Conservation (phyloP, 2,797 vertebrate species). For the Coregonus suidteri region DNA sequence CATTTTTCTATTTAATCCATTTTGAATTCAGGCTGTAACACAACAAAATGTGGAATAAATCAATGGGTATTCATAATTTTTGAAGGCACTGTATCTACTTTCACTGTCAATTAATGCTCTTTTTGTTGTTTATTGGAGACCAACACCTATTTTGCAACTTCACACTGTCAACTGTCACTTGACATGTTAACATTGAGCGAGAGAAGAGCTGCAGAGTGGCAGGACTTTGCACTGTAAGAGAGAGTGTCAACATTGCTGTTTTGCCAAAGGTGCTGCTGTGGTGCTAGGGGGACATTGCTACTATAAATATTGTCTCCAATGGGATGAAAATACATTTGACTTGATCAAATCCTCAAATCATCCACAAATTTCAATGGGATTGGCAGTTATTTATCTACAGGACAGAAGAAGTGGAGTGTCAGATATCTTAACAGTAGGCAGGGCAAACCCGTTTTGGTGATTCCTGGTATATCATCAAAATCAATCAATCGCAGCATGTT, state of each 20-base stretch:
- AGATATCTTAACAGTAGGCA: too few relatives aligned
- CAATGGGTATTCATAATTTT: background rate
- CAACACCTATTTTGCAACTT: slow-evolving; percentile 3
- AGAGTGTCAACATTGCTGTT: slow-evolving; percentile 38
- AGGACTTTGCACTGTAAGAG: slow-evolving; percentile 12
- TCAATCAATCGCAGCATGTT: too few relatives aligned
- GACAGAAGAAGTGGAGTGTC: too few relatives aligned
- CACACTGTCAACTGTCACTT: slow-evolving; percentile 9
- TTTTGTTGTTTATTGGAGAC: background rate
- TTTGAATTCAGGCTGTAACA: background rate
- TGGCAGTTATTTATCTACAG: too few relatives aligned
- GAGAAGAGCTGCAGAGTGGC: background rate
- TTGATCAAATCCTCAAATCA: background rate
- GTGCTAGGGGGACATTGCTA: background rate
- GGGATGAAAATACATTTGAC: background rate
- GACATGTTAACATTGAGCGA: slow-evolving; percentile 15
- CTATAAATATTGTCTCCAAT: slow-evolving; percentile 5
- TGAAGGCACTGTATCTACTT: background rate
- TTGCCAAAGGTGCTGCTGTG: background rate
- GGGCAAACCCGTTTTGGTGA: too few relatives aligned
- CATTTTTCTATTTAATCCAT: background rate
- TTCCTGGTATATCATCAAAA: too few relatives aligned
- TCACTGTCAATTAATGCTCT: background rate
- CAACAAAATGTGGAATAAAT: too few relatives aligned
- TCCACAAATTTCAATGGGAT: too few relatives aligned